Conservation (phyloP, 2,113 vertebrate genomes). For the Accipiter cooperii region DNA sequence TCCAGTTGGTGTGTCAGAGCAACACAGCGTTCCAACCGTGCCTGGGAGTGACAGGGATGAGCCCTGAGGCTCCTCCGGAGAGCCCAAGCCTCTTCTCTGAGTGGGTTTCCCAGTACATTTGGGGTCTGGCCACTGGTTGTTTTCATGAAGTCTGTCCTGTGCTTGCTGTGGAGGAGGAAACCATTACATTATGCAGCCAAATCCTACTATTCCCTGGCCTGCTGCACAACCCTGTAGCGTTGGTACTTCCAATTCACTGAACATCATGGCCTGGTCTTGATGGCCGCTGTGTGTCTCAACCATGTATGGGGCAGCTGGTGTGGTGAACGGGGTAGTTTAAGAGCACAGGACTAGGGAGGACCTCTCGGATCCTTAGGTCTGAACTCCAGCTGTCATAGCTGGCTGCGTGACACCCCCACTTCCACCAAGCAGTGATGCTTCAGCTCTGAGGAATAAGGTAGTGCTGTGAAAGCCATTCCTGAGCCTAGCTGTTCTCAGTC, state of each 20-base stretch:
- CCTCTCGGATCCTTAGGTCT: not conserved
- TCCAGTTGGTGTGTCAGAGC: not conserved
- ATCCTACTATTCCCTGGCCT: not conserved
- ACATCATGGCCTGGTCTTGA: not conserved
- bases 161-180: not conserved
- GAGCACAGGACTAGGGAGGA: not conserved
- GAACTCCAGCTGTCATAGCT: not conserved
- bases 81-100: not conserved
- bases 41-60: not conserved
- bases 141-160: not conserved
- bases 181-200: not conserved
- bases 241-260: not conserved
- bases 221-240: not conserved
- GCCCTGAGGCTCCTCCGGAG: not conserved
- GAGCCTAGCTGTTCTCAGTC: not conserved
- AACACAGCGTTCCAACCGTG: fast-evolving
- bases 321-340: not conserved
- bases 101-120: not conserved
- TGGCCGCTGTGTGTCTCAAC: not conserved
- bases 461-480: not conserved
- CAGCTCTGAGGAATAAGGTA: not conserved
- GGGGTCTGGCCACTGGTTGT: not conserved
- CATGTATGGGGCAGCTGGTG: not conserved
- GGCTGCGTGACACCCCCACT: not conserved
- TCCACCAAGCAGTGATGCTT: not conserved